Conservation (phyloP, 2,888 invertebrate species). For the Teleogryllus oceanicus region DNA sequence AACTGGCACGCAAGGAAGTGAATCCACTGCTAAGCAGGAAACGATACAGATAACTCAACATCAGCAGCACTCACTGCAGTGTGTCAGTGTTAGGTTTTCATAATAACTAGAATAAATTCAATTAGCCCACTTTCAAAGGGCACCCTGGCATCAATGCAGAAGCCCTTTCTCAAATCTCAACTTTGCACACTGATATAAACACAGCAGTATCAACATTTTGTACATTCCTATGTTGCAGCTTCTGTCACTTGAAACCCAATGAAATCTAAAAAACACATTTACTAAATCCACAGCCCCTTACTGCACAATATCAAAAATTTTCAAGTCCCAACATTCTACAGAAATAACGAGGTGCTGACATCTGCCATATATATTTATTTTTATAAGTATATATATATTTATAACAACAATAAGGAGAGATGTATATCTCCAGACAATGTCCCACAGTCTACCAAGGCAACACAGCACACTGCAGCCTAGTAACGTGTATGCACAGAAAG, state of each 20-base stretch:
- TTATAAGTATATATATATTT: not conserved
- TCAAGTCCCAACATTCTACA: not conserved
- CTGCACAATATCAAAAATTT: no score
- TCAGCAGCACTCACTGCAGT: not conserved
- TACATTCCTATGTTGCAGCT: no score
- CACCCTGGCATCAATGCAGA: no score
- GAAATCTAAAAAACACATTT: no score
- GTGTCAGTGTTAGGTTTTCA: not conserved
- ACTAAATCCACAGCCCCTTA: no score
- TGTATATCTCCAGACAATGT: not conserved
- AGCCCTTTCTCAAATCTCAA: no score
- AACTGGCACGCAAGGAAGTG: not conserved
- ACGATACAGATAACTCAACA: not conserved
- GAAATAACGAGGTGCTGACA: not conserved
- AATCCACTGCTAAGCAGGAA: not conserved
- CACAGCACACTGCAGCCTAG: slow-evolving; percentile 18
- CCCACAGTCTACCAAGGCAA: slow-evolving; percentile 7
- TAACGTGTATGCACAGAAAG: not conserved
- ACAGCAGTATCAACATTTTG: no score
- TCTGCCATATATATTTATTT: not conserved
- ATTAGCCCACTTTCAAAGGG: no score
- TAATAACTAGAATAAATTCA: no score
- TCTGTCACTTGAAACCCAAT: no score
- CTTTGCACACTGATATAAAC: no score
- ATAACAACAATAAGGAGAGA: no score